A percentile compares a stretch with the other conserved stretches of the same genome.
These are phyloP conservation scores for Forbesichthys agassizii DNA, from an alignment of 2,113 vertebrate species.

Conservation along the genomic window DNA sequence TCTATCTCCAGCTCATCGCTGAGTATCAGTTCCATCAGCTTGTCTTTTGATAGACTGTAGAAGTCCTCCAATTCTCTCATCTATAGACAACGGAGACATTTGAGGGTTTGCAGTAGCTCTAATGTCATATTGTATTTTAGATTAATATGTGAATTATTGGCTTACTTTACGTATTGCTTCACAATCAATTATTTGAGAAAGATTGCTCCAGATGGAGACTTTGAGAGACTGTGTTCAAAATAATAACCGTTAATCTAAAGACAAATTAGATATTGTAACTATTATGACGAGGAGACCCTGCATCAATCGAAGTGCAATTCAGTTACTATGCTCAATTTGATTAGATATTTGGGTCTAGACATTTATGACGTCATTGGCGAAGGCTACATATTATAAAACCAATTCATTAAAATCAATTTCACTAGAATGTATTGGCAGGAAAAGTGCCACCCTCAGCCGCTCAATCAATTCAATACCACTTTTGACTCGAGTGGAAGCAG, in stretches of 20 bases:
- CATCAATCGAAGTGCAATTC: neutral
- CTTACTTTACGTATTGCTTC: neutral
- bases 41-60: constrained; percentile 87
- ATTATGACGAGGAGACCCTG: neutral
- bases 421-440: neutral
- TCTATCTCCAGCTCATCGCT: constrained; percentile 94
- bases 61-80: constrained; percentile 88
- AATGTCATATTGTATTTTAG: neutral
- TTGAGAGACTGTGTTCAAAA: neutral
- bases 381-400: neutral
- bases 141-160: neutral
- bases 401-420: constrained; percentile 11
- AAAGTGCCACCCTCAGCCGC: neutral
- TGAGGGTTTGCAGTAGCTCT: too few species aligned
- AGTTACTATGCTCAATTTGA: neutral
- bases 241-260: neutral
- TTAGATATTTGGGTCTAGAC: neutral
- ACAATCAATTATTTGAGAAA: neutral
- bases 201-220: neutral
- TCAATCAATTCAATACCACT: constrained; percentile 10
- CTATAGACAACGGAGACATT: constrained; percentile 19
- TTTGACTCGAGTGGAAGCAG: neutral
- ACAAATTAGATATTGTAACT: neutral
- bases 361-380: constrained; percentile 17
- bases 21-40: constrained; percentile 86